Evolutionary conservation across 2,888 invertebrate species (phyloP).

Genomic region (Euplagia quadripunctaria): DNA sequence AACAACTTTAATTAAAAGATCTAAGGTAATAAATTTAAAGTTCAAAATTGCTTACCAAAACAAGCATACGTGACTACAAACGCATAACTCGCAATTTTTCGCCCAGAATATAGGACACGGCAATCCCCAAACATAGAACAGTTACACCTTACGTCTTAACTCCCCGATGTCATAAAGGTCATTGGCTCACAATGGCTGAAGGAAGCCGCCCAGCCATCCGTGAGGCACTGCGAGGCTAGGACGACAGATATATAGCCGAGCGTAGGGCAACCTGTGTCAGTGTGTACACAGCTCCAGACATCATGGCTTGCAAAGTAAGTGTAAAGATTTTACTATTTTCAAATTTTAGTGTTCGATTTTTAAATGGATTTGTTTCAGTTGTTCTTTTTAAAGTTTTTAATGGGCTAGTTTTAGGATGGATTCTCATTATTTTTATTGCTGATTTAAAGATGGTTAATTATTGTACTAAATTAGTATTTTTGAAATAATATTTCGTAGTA

Average conservation of each 20-base stretch:
- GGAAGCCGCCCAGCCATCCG: slow-evolving; percentile 75
- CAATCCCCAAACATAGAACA: slow-evolving; percentile 18
- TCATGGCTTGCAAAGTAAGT: slow-evolving; percentile 56
- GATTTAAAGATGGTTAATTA: not conserved
- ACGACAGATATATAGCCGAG: slow-evolving; percentile 68
- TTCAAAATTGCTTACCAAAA: not conserved
- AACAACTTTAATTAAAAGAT: not conserved
- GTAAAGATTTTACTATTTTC: slow-evolving; percentile 12
- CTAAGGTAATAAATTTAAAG: not conserved
- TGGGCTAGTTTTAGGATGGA: too few relatives aligned
- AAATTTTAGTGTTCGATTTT: not conserved
- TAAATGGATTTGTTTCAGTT: not conserved
- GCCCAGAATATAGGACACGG: slow-evolving; percentile 14
- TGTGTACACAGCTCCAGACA: slow-evolving; percentile 42
- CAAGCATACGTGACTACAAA: slow-evolving; percentile 6
- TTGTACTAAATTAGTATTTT: not conserved
- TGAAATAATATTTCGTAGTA: not conserved
- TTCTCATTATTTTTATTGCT: not conserved
- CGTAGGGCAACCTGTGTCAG: slow-evolving; percentile 41
- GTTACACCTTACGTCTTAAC: slow-evolving; percentile 24
- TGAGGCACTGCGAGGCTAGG: slow-evolving; percentile 74
- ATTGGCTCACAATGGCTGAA: slow-evolving; percentile 65
- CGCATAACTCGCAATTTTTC: not conserved
- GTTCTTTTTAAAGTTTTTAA: accelerated
- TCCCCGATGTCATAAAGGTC: slow-evolving; percentile 59